These are phyloP conservation scores for Pseudochirops corinnae DNA, from an alignment of 2,797 vertebrate species.

Conservation along the genomic window DNA sequence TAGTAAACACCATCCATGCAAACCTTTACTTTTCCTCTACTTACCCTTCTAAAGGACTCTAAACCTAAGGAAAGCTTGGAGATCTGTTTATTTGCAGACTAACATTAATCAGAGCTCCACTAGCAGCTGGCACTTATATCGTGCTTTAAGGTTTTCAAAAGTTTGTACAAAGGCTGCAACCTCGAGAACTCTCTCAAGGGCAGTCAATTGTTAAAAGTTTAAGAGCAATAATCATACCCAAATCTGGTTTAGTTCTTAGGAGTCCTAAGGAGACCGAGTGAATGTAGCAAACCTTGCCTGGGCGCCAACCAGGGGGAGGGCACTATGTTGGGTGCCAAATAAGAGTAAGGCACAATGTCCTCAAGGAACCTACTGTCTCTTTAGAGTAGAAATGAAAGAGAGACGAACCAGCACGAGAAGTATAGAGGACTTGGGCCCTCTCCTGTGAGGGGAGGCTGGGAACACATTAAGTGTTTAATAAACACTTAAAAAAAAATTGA, in stretches of 20 bases:
- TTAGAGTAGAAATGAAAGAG: background rate
- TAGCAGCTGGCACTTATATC: background rate
- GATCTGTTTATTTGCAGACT: background rate
- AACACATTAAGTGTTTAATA: background rate
- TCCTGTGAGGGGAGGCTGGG: background rate
- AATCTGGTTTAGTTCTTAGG: background rate
- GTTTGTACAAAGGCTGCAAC: background rate
- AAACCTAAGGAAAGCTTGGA: background rate
- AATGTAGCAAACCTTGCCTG: background rate
- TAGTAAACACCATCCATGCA: background rate
- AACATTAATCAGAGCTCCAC: background rate
- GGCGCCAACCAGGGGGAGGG: background rate
- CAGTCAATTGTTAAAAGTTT: background rate
- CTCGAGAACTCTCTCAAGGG: background rate
- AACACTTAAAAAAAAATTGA: background rate
- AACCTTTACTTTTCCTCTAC: background rate
- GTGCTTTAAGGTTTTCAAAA: background rate
- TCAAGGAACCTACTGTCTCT: background rate
- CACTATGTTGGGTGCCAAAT: background rate
- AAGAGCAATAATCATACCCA: background rate
- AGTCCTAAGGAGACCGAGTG: background rate
- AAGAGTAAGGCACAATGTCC: background rate
- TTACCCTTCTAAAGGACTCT: background rate
- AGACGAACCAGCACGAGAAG: background rate
- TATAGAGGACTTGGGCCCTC: background rate